Conservation (phyloP, 2,113 vertebrate genomes). For the Anguilla rostrata region DNA sequence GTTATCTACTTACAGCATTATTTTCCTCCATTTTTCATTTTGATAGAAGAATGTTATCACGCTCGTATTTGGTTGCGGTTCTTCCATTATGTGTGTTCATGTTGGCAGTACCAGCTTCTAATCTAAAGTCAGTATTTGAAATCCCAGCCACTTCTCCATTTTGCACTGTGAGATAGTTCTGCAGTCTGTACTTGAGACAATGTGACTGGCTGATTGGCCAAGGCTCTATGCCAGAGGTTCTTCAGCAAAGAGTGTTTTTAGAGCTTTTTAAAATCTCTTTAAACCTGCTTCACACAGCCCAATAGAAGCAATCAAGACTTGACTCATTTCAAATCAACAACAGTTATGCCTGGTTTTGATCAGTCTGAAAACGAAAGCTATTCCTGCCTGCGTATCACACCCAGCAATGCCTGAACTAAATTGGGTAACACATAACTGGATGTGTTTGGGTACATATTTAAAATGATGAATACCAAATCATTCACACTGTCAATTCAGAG, state of each 20-base stretch:
- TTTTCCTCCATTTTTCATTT: neutral
- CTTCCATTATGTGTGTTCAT: neutral
- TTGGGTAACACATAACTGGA: too few species aligned
- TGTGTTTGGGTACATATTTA: neutral
- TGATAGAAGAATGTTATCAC: neutral
- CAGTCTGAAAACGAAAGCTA: neutral
- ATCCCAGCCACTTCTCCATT: neutral
- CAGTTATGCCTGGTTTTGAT: neutral
- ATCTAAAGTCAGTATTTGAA: neutral
- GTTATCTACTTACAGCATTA: neutral
- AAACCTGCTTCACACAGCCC: too few species aligned
- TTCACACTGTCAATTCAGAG: too few species aligned
- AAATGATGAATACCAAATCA: too few species aligned
- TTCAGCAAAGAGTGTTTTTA: neutral
- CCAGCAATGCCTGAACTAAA: too few species aligned
- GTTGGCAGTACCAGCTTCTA: neutral
- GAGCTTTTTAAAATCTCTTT: neutral
- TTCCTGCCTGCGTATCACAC: too few species aligned
- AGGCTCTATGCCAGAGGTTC: too few species aligned
- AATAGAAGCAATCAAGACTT: too few species aligned
- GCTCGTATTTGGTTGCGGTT: neutral
- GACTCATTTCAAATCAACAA: neutral
- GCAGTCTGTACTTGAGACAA: neutral
- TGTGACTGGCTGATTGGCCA: too few species aligned
- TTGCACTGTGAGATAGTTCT: neutral